These are phyloP conservation scores for Pteruthius melanotis DNA, from an alignment of 2,113 vertebrate species.

Conservation along the genomic window DNA sequence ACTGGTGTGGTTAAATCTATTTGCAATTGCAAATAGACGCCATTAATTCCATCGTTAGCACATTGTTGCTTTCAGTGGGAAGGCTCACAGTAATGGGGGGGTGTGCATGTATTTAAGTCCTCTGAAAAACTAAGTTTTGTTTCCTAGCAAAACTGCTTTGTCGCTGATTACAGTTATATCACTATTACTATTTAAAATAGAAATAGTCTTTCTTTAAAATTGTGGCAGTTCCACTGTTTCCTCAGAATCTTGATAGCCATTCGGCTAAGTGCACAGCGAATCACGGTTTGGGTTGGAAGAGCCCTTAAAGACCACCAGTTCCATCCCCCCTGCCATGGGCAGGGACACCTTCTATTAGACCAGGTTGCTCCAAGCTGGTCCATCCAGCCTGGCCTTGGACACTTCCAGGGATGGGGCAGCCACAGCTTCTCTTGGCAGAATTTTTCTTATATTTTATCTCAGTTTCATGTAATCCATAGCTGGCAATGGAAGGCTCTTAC, in stretches of 20 bases:
- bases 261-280: background rate
- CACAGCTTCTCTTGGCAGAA: background rate
- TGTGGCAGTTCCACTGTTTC: background rate
- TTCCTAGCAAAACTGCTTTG: background rate
- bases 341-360: background rate
- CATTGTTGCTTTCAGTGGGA: background rate
- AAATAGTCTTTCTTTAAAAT: background rate
- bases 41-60: background rate
- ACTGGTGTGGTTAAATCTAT: background rate
- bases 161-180: background rate
- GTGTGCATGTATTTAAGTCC: background rate
- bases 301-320: background rate
- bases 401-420: background rate
- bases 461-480: background rate
- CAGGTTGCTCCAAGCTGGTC: background rate
- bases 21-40: background rate
- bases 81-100: background rate
- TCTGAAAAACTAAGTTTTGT: background rate
- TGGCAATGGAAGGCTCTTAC: background rate
- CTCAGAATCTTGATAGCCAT: background rate
- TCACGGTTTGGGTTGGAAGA: background rate
- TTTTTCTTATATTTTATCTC: background rate
- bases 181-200: background rate
- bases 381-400: background rate
- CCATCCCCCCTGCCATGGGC: too few relatives aligned